Base-by-base conservation (phyloP, 2,888 invertebrate species). In the Toxonevra muliebris region DNA sequence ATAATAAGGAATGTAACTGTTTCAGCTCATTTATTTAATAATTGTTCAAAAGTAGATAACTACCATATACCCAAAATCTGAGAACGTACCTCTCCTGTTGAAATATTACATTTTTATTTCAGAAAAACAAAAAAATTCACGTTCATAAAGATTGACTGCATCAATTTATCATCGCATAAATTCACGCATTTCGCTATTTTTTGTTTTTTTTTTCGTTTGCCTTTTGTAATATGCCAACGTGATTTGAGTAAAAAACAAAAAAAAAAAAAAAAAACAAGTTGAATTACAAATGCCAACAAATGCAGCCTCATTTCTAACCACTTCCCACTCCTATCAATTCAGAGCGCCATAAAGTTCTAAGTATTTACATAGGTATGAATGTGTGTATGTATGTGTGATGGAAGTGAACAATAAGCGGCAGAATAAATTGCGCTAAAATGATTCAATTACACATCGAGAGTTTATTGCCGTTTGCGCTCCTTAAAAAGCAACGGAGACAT, bases 371-470 rank as follows among this genome's bases (percentile, higher is more conserved):
- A n/a, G n/a, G n/a, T n/a, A n/a, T 43, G 45, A 11, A 43, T 43
- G 45, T 12, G 12, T 43, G 12, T 43, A 9, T 12, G 12, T 8
- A 48, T 48, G 2, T 48, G 2, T 48, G 15, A 8, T 5, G 48
- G 13, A 48, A 3, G 15, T 15, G 48, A n/a, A 15, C 13, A 15
- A 48, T n/a, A 15, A n/a, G 12, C 3, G 48, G 13, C 13, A 53
- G 70, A 70, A 74, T 71, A 75, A 74, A 75, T 75, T 69, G 70
- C 69, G 69, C 66, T 69, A 64, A 73, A 75, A 75, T 73, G 69
- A 70, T 74, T 73, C 74, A 75, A 75, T 73, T 74, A 71, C 70
- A 60, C 52, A 41, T 58, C 59, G 30, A 30, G 30, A 65, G 65
- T 48, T 65, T 52, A 52, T 30, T 30, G 30, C 30, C 30, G 15